These are phyloP conservation scores for Laodelphax striatellus DNA, from an alignment of 1,140 invertebrate species.

Conservation along the genomic window DNA sequence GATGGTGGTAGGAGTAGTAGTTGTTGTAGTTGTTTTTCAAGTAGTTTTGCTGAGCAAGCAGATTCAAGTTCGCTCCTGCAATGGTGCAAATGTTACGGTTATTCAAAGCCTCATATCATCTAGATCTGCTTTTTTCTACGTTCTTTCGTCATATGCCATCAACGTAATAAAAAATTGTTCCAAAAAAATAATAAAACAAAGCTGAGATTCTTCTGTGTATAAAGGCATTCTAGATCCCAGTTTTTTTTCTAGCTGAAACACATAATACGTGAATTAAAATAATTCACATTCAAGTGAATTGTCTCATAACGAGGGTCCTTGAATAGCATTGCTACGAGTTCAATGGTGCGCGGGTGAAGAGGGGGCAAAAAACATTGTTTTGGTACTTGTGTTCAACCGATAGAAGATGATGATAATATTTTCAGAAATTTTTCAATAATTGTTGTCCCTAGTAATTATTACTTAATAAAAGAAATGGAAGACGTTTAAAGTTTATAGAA, in stretches of 20 bases:
- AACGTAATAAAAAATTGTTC: neutral
- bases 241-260: neutral
- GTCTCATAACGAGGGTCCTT: too few relatives aligned
- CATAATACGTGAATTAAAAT: too few relatives aligned
- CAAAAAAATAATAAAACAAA: neutral
- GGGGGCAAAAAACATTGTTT: too few relatives aligned
- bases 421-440: too few relatives aligned
- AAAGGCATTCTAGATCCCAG: neutral
- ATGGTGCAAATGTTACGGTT: slow-evolving; percentile 2
- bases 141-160: neutral
- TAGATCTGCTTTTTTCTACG: neutral
- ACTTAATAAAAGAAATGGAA: too few relatives aligned
- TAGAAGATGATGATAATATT: too few relatives aligned
- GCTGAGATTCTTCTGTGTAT: neutral
- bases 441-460: too few relatives aligned
- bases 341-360: too few relatives aligned
- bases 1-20: neutral
- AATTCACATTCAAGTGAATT: too few relatives aligned
- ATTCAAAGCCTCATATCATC: neutral
- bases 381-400: too few relatives aligned
- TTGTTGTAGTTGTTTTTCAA: neutral
- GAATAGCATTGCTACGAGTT: too few relatives aligned
- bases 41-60: neutral
- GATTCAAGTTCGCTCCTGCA: neutral
- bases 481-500: too few relatives aligned